These are phyloP conservation scores for Gymnocypris eckloni DNA, from an alignment of 2,797 vertebrate genomes.

Conservation along the genomic window DNA sequence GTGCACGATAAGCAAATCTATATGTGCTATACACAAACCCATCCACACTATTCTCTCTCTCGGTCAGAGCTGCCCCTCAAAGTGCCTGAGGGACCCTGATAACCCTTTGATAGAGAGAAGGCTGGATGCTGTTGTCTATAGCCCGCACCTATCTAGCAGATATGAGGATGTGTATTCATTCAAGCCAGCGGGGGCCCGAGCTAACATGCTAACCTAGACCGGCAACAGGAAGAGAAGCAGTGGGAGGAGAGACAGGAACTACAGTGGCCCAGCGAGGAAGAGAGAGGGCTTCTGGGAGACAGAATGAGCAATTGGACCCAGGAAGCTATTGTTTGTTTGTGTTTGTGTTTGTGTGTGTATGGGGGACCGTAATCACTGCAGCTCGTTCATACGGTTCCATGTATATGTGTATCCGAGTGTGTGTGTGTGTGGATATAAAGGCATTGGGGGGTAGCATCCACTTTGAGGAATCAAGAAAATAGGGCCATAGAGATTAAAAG, in stretches of 20 bases:
- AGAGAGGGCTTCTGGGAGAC: slow-evolving; percentile 22
- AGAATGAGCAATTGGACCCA: slow-evolving; percentile 59
- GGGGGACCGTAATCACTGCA: slow-evolving; percentile 68
- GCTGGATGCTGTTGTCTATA: slow-evolving; percentile 79
- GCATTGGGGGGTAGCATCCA: slow-evolving; percentile 32
- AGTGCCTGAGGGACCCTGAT: slow-evolving; percentile 78
- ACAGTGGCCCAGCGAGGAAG: slow-evolving; percentile 67
- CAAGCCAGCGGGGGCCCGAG: slow-evolving; percentile 73
- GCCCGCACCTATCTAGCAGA: slow-evolving; percentile 77
- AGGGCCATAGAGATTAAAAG: slow-evolving; percentile 53
- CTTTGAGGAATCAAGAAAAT: slow-evolving; percentile 52
- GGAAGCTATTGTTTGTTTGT: slow-evolving; percentile 41
- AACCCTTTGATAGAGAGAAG: slow-evolving; percentile 81
- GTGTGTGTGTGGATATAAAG: slow-evolving; percentile 29
- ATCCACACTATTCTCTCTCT: slow-evolving; percentile 64
- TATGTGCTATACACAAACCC: slow-evolving; percentile 39
- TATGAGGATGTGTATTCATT: slow-evolving; percentile 80
- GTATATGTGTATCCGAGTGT: slow-evolving; percentile 48
- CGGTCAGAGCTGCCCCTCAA: slow-evolving; percentile 75
- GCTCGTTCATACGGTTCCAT: slow-evolving; percentile 54
- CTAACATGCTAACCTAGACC: slow-evolving; percentile 75
- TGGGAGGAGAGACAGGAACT: slow-evolving; percentile 72
- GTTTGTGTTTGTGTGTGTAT: slow-evolving; percentile 20
- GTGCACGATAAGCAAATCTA: slow-evolving; percentile 9
- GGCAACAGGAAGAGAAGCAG: slow-evolving; percentile 76